Percentiles rank a stretch among this genome's conserved stretches.
phyloP scores from a whole-genome alignment of 2,888 invertebrate genomes.

The Ceriagrion tenellum region DNA sequence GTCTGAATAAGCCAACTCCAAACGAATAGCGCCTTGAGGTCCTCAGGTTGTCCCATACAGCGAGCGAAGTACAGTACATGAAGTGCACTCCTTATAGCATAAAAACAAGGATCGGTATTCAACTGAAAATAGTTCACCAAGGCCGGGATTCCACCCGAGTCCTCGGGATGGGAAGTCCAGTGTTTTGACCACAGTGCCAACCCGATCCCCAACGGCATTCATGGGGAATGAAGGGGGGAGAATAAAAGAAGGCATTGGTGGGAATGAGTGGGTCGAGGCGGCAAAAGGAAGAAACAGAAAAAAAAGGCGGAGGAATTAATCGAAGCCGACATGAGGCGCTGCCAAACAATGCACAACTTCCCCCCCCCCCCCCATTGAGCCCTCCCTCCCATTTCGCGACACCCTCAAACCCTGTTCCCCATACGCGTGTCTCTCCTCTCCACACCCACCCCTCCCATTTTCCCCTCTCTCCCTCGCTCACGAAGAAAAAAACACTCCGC shows the following conservation, averaged over 20 bases:
- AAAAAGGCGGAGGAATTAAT: background rate
- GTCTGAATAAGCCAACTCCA: too few relatives aligned
- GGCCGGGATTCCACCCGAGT: too few relatives aligned
- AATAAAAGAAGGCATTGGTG: background rate
- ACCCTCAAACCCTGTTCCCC: background rate
- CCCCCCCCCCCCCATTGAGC: background rate
- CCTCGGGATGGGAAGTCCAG: too few relatives aligned
- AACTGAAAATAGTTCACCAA: too few relatives aligned
- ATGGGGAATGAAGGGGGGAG: background rate
- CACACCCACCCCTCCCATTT: background rate
- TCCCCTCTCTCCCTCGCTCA: too few relatives aligned
- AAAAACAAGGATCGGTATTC: too few relatives aligned
- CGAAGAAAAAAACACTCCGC: background rate
- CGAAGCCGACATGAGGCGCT: constrained; percentile 5
- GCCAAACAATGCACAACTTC: constrained; percentile 12
- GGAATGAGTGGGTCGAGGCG: background rate
- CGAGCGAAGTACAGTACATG: too few relatives aligned
- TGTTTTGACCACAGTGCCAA: too few relatives aligned
- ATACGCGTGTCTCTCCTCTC: background rate
- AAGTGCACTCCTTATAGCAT: too few relatives aligned
- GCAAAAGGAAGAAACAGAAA: background rate
- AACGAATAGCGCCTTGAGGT: too few relatives aligned
- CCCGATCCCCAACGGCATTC: too few relatives aligned
- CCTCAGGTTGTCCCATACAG: too few relatives aligned
- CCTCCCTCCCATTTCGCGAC: background rate